Percentiles rank a stretch among this genome's conserved stretches.
Evolutionary conservation across 1,140 invertebrate genomes (phyloP).

Genomic region (Leptopilina boulardi): DNA sequence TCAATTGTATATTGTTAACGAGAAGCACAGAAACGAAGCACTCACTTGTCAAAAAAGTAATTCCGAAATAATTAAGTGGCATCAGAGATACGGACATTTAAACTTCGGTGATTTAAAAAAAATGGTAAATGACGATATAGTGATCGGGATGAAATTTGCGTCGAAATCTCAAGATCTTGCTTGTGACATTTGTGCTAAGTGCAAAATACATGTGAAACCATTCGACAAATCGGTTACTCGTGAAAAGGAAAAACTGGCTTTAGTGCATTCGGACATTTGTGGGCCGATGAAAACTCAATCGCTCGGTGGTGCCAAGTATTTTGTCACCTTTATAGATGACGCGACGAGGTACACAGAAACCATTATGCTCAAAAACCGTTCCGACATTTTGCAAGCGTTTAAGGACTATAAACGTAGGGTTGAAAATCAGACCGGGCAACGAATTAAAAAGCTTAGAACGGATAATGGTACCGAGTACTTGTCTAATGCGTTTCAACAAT

Average conservation of each 20-base stretch:
- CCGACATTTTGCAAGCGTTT: conserved; percentile 36
- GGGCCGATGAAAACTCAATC: conserved; percentile 55
- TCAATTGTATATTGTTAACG: conserved; percentile 45
- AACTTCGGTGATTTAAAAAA: conserved; percentile 38
- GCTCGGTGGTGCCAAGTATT: conserved; percentile 52
- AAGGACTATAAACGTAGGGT: conserved; percentile 37
- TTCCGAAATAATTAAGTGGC: conserved; percentile 40
- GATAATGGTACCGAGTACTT: conserved; percentile 42
- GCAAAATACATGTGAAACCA: conserved; percentile 38
- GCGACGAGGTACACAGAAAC: conserved; percentile 36
- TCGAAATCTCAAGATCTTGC: not conserved
- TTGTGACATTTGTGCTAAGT: conserved; percentile 41
- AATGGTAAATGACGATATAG: conserved; percentile 36
- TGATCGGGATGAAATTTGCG: conserved; percentile 37
- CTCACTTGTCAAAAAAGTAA: not conserved
- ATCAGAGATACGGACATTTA: conserved; percentile 44
- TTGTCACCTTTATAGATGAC: conserved; percentile 53
- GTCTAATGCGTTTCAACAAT: conserved; percentile 17
- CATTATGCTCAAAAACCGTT: conserved; percentile 21
- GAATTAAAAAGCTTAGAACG: conserved; percentile 37
- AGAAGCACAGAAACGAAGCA: conserved; percentile 28
- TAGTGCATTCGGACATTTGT: conserved; percentile 54
- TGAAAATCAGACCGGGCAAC: conserved; percentile 38
- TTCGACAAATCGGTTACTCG: conserved; percentile 37
- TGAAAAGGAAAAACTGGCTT: conserved; percentile 36